These are phyloP conservation scores for Gerosis bhagava DNA, from an alignment of 2,888 invertebrate species.

Conservation along the genomic window DNA sequence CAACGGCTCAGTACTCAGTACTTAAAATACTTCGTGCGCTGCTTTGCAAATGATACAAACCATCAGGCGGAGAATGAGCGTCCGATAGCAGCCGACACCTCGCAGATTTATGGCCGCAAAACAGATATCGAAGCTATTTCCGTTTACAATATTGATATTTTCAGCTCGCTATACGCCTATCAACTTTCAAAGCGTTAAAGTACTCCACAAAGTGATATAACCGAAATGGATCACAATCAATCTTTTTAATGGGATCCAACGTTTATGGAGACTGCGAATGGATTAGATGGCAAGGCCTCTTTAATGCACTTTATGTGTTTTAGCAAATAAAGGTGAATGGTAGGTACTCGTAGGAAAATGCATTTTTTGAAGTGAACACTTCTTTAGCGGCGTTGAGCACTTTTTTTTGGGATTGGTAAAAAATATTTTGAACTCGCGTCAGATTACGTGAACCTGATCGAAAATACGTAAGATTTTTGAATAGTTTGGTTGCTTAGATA, in stretches of 20 bases:
- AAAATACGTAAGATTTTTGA: no score
- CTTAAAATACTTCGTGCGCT: constrained; percentile 70
- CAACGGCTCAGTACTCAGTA: no score
- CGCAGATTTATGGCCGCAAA: constrained; percentile 66
- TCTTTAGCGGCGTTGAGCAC: no score
- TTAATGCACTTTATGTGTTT: constrained; percentile 32
- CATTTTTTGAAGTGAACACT: no score
- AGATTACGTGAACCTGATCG: no score
- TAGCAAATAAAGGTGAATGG: constrained; percentile 21
- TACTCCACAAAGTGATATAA: constrained; percentile 59
- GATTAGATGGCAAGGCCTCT: constrained; percentile 32
- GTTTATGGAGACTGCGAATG: constrained; percentile 26
- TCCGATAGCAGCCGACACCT: constrained; percentile 74
- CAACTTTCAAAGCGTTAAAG: constrained; percentile 69
- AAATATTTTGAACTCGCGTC: no score
- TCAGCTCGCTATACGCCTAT: constrained; percentile 62
- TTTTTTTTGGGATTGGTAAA: no score
- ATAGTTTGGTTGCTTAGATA: no score
- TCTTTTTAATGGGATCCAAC: constrained; percentile 36
- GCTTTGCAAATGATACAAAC: constrained; percentile 79
- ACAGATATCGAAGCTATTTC: constrained; percentile 68
- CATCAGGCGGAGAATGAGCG: constrained; percentile 72
- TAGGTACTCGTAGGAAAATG: no score
- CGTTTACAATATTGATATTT: constrained; percentile 73
- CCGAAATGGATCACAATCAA: constrained; percentile 47